Evolutionary conservation across 2,888 invertebrate species (phyloP).

Genomic region (Ennomos fuscantarius): DNA sequence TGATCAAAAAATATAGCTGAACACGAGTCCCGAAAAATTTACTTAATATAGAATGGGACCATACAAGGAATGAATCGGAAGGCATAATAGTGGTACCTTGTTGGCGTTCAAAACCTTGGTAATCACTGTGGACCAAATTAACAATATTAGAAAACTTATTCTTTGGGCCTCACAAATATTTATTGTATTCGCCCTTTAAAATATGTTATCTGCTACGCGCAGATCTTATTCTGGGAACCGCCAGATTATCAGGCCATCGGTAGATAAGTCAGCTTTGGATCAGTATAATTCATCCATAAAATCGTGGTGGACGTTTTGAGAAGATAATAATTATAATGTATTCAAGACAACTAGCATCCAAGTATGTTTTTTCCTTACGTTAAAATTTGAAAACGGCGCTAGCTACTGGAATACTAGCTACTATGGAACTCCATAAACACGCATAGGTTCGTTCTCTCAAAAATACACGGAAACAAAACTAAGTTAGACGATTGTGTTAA

Average conservation of each 20-base stretch:
- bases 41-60: conserved; percentile 31
- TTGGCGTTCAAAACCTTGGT: conserved; percentile 44
- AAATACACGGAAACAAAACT: neutral
- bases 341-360: neutral
- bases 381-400: conserved; percentile 25
- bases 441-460: neutral
- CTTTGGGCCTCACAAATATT: conserved; percentile 32
- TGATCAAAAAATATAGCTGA: conserved; percentile 21
- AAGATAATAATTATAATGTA: conserved; percentile 17
- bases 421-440: too few relatives aligned
- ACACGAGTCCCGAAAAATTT: conserved; percentile 22
- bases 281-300: conserved; percentile 7
- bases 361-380: conserved; percentile 30
- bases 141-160: conserved; percentile 26
- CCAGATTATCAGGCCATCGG: conserved; percentile 36
- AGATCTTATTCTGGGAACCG: conserved; percentile 35
- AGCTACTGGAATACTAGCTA: too few relatives aligned
- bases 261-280: conserved; percentile 26
- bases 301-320: conserved; percentile 33
- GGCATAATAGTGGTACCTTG: conserved; percentile 38
- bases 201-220: too few relatives aligned
- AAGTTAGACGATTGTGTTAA: conserved; percentile 7
- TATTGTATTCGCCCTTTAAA: conserved; percentile 39
- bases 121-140: conserved; percentile 27
- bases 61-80: conserved; percentile 26